Evolutionary conservation across 35 echinoderm and acorn worm genomes (phyloP), one percentile per base, ranked within the genome.

Genomic region (Ptychodera flava): DNA sequence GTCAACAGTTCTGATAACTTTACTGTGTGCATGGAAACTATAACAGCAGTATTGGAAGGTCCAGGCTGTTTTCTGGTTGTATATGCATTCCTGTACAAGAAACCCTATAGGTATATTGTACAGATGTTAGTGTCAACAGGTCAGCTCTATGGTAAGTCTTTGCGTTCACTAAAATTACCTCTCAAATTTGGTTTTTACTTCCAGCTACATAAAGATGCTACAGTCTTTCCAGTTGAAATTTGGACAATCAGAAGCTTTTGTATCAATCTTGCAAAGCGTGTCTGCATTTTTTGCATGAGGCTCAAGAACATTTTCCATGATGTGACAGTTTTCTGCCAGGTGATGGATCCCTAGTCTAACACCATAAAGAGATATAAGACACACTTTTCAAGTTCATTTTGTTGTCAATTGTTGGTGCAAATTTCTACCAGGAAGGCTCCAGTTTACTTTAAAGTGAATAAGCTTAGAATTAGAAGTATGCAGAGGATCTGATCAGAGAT

Each of bases 131-230:
- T 97, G 12, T 93, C 95, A 16, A 90, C 88, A 32, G 92, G 92
- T 15, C 95, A 97, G 78, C 85, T 91, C 14, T 97, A 97, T 76
- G 95, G 95, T 97, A 91, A 52, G 82, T 79, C n/a, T 29, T 80
- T 1, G 27, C 0, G 16, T 27, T 28, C 28, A n/a, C 16, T 37
- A 16, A 27, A 29, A n/a, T n/a, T 1, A 27, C 29, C 29, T 0
- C 29, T n/a, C 33, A 6, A 6, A 28, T 2, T 28, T n/a, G 28
- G 29, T 1, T 83, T 76, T 64, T 29, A 33, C 27, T 85, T 27
- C n/a, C n/a, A 85, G 1, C n/a, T 27, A 85, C 0, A 15, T n/a
- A 38, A n/a, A 64, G 30, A 37, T 76, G 14, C 37, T 35, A 32
- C 1, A 52, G n/a, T n/a, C n/a, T n/a, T n/a, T n/a, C n/a, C n/a